Evolutionary conservation across 2,113 vertebrate species (phyloP).

Genomic region (Coracopsis vasa): DNA sequence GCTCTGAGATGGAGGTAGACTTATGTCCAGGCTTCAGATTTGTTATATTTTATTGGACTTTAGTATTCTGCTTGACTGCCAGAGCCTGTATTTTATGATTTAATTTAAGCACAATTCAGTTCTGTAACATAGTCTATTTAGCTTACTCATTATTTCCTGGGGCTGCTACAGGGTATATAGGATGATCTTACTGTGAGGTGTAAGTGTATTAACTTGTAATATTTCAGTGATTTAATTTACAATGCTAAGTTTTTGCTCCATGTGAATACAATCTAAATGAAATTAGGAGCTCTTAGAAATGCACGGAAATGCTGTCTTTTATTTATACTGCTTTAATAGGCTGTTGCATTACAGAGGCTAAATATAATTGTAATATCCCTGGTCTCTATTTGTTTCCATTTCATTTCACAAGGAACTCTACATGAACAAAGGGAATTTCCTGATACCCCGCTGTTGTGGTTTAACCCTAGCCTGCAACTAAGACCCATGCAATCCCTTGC

Average conservation of each 20-base stretch:
- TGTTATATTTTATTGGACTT: neutral
- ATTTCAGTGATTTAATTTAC: neutral
- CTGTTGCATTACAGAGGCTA: neutral
- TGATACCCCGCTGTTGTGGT: neutral
- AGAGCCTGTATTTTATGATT: neutral
- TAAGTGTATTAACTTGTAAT: neutral
- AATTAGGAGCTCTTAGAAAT: neutral
- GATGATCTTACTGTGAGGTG: neutral
- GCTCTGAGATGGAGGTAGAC: neutral
- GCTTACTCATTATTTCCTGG: slow-evolving; percentile 14
- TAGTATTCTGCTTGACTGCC: neutral
- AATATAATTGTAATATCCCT: neutral
- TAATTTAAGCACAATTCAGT: slow-evolving; percentile 28
- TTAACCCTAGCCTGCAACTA: neutral
- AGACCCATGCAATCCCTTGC: fast-evolving
- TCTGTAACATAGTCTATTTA: slow-evolving; percentile 17
- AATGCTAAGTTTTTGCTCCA: neutral
- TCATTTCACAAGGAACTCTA: neutral
- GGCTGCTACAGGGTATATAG: neutral
- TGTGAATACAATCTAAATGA: neutral
- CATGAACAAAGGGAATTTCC: neutral
- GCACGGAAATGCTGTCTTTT: neutral
- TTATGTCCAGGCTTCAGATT: neutral
- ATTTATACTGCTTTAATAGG: neutral
- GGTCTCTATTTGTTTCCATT: neutral